These are phyloP conservation scores for Diadegma fenestrale DNA, from an alignment of 2,888 invertebrate genomes.

Conservation along the genomic window DNA sequence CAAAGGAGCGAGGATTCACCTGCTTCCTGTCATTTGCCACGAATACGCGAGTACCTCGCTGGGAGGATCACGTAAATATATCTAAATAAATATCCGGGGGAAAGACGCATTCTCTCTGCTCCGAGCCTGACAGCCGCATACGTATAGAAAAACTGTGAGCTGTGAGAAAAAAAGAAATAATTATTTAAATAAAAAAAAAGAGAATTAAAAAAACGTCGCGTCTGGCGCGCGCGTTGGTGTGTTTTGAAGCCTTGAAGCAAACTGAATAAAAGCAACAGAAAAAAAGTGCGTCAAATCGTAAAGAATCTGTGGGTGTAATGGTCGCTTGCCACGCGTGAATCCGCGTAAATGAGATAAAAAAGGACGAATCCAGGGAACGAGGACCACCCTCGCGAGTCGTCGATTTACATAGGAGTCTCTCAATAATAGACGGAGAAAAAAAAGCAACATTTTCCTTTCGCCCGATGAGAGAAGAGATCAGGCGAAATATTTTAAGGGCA, in stretches of 20 bases:
- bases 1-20: slow-evolving; percentile 46
- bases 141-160: slow-evolving; percentile 24
- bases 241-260: slow-evolving; percentile 51
- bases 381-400: slow-evolving; percentile 9
- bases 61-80: slow-evolving; percentile 22
- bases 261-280: slow-evolving; percentile 25
- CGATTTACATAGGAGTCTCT: slow-evolving; percentile 48
- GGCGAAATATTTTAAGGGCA: slow-evolving; percentile 38
- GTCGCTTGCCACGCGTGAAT: slow-evolving; percentile 34
- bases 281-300: slow-evolving; percentile 26
- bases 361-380: slow-evolving; percentile 11
- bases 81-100: slow-evolving; percentile 7
- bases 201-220: slow-evolving; percentile 27
- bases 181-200: slow-evolving; percentile 8
- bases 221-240: slow-evolving; percentile 61
- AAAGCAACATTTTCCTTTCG: slow-evolving; percentile 13
- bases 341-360: slow-evolving; percentile 27
- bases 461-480: not conserved
- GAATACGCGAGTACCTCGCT: slow-evolving; percentile 32
- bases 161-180: not conserved
- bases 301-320: slow-evolving; percentile 26
- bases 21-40: slow-evolving; percentile 56
- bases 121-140: slow-evolving; percentile 13
- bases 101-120: slow-evolving; percentile 37
- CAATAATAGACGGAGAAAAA: slow-evolving; percentile 37